Evolutionary conservation across 2,797 vertebrate genomes (phyloP), one percentile per base, ranked within the genome.

Genomic region (Oreochromis grahami): DNA sequence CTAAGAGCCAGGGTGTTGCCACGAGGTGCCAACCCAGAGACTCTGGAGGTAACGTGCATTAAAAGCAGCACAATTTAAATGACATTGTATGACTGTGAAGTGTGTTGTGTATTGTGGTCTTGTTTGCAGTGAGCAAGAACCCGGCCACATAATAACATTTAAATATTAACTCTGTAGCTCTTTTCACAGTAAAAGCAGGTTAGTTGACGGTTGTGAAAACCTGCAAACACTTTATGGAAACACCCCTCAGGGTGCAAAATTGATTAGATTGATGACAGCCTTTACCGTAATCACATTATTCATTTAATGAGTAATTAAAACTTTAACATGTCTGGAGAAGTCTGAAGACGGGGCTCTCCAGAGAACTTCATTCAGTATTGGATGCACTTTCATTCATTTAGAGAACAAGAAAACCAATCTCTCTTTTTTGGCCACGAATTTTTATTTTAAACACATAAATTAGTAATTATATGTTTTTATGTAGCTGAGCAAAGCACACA

Each of bases 1-100:
- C 92, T 98, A 55, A 96, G 97, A 93, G 95, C 85, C 79, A 94
- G 9, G 51, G 94, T 98, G 52, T 93, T 99, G 65, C 97, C 96
- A 1, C 88, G 92, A 81, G 90, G 96, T 78, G 91, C 91, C 8
- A 89, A 92, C 84, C 96, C 93, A 87, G 96, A 93, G 81, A 94
- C 96, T 26, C 78, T 97, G 86, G 96, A 97, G 98, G 99, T 99
- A 96, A 88, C 10, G 5, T 3, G 36, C 41, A 24, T 4, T 4
- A 11, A 26, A 2, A 11, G n/a, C 55, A 26, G 26, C 53, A 58
- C 19, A 41, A 12, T 9, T 36, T n/a, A 11, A 21, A 38, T 13
- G 15, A 36, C 34, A 1, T 11, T 70, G 36, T 80, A 38, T 19
- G 26, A 17, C 6, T 51, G 12, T 29, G 6, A 1, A 9, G 29